Percentiles rank a stretch among this genome's conserved stretches.
Evolutionary conservation across 2,797 vertebrate species (phyloP).

Genomic region (Cryptoprocta ferox): DNA sequence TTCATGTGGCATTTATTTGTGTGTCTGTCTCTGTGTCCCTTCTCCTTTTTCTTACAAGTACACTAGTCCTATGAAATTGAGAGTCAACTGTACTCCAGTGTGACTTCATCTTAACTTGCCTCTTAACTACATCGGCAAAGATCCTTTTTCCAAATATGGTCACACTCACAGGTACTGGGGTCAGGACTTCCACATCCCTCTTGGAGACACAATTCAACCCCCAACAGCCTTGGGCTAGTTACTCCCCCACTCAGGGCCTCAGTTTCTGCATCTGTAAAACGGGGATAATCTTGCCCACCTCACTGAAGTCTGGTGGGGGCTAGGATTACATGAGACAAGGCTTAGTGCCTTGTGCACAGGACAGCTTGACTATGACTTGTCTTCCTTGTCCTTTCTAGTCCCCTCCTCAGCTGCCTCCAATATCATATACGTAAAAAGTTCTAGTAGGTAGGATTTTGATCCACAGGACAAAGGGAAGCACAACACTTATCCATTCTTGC

Average conservation of each 20-base stretch:
- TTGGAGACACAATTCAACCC: background rate
- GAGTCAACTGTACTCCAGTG: background rate
- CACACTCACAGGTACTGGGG: background rate
- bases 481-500: background rate
- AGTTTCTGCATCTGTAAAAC: background rate
- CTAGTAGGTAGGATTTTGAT: background rate
- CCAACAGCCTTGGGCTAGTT: background rate
- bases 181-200: background rate
- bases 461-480: background rate
- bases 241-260: background rate
- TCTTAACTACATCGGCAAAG: background rate
- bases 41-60: background rate
- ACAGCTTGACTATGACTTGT: background rate
- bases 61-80: background rate
- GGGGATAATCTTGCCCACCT: background rate
- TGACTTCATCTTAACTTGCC: background rate
- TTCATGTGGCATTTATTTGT: background rate
- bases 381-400: background rate
- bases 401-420: background rate
- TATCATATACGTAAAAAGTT: background rate
- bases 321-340: background rate
- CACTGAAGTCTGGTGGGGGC: background rate
- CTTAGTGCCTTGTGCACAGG: background rate
- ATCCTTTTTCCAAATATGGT: background rate
- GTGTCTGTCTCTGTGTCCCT: background rate